Conservation (phyloP, 2,888 invertebrate species). For the Cantharis nigra region DNA sequence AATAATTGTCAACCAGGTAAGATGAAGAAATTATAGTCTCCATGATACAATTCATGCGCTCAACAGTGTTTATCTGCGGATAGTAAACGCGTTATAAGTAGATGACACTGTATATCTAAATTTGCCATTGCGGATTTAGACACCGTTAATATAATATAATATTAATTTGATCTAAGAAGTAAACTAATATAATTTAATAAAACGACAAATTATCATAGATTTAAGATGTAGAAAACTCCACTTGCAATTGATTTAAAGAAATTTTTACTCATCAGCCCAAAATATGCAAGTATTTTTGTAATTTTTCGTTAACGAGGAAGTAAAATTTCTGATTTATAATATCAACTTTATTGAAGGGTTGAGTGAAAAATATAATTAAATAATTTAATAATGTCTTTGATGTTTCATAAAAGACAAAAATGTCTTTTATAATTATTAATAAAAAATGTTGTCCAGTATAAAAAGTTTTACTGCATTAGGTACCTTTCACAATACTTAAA, state of each 20-base stretch:
- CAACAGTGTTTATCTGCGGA: no score
- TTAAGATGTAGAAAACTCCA: no score
- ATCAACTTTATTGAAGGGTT: not conserved
- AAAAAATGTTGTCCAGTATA: not conserved
- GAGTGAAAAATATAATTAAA: not conserved
- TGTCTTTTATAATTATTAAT: not conserved
- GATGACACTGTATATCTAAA: no score
- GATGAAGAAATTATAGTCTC: no score
- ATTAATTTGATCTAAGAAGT: no score
- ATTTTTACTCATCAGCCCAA: not conserved
- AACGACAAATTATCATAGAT: no score
- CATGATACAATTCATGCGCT: no score
- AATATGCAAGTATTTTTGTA: not conserved
- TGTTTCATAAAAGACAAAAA: not conserved
- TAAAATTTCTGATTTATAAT: not conserved
- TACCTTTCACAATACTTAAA: not conserved
- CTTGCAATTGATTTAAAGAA: not conserved
- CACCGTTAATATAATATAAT: no score
- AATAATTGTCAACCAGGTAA: no score
- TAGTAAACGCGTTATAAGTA: no score
- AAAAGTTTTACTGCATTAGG: not conserved
- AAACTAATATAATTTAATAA: no score
- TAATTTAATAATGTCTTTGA: not conserved
- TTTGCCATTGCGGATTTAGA: no score
- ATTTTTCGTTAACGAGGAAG: not conserved